A percentile compares a stretch with the other conserved stretches of the same genome.
Conservation (phyloP, 2,888 invertebrate genomes). For the Oscheius onirici region DNA sequence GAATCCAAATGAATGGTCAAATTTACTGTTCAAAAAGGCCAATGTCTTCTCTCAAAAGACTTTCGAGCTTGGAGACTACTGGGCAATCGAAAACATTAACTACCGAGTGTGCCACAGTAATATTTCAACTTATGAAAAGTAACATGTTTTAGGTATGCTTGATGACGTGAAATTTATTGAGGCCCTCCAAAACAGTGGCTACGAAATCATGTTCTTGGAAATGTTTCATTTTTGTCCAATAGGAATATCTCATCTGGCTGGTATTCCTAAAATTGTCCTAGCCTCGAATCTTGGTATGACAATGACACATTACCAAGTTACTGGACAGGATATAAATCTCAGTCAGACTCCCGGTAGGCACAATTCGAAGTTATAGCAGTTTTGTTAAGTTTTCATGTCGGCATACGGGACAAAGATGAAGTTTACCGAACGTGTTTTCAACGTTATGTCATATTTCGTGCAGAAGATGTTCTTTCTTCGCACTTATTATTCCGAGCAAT, state of each 20-base stretch:
- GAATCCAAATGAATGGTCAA: conserved; percentile 10
- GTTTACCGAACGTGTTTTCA: conserved; percentile 29
- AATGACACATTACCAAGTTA: conserved; percentile 30
- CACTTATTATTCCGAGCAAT: background rate
- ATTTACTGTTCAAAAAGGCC: conserved; percentile 30
- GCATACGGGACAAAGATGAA: conserved; percentile 28
- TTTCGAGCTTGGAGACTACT: conserved; percentile 34
- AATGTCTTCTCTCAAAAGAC: conserved; percentile 34
- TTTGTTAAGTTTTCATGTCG: conserved; percentile 33
- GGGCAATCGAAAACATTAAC: conserved; percentile 35
- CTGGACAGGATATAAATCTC: conserved; percentile 18
- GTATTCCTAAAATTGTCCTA: conserved; percentile 34
- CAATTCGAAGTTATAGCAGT: background rate
- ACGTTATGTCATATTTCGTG: conserved; percentile 25
- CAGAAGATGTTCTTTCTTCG: conserved; percentile 10
- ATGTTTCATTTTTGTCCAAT: conserved; percentile 41
- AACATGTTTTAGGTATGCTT: conserved; percentile 31
- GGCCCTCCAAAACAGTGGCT: conserved; percentile 1
- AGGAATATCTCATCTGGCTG: conserved; percentile 18
- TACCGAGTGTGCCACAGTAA: conserved; percentile 33
- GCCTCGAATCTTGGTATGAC: conserved; percentile 40
- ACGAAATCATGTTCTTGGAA: conserved; percentile 35
- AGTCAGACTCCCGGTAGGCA: conserved; percentile 36
- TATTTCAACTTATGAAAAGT: no score
- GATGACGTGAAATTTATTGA: conserved; percentile 14